Conservation (phyloP, 2,797 vertebrate species). For the Odontamblyopus lacepedii region DNA sequence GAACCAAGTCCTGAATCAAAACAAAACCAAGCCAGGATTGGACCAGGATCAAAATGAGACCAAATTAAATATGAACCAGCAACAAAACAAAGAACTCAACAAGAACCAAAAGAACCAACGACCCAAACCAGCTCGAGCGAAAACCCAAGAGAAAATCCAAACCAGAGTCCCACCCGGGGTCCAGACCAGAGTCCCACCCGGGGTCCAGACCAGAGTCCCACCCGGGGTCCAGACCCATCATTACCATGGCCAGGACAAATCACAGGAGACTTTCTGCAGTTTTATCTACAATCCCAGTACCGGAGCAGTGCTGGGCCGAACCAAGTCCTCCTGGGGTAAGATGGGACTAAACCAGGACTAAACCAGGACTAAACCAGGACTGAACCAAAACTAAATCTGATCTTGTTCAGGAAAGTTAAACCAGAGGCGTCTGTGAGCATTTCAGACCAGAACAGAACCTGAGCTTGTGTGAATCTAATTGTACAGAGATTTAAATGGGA, state of each 20-base stretch:
- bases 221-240: neutral
- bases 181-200: neutral
- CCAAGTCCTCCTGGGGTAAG: slow-evolving; percentile 54
- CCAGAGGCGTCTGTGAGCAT: no score
- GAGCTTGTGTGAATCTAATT: no score
- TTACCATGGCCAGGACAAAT: neutral
- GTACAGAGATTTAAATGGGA: no score
- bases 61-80: neutral
- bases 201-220: neutral
- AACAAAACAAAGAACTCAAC: slow-evolving; percentile 6
- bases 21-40: neutral
- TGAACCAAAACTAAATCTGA: neutral
- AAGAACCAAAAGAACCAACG: neutral
- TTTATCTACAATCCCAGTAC: slow-evolving; percentile 52
- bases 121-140: slow-evolving; percentile 3
- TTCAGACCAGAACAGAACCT: no score
- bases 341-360: neutral
- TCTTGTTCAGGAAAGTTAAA: no score
- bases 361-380: neutral
- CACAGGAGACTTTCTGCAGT: slow-evolving; percentile 26
- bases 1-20: neutral
- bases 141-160: neutral
- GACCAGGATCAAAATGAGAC: neutral
- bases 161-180: neutral
- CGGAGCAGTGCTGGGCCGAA: slow-evolving; percentile 53